Conservation (phyloP, 2,888 invertebrate species). For the Lepidonotus clava region DNA sequence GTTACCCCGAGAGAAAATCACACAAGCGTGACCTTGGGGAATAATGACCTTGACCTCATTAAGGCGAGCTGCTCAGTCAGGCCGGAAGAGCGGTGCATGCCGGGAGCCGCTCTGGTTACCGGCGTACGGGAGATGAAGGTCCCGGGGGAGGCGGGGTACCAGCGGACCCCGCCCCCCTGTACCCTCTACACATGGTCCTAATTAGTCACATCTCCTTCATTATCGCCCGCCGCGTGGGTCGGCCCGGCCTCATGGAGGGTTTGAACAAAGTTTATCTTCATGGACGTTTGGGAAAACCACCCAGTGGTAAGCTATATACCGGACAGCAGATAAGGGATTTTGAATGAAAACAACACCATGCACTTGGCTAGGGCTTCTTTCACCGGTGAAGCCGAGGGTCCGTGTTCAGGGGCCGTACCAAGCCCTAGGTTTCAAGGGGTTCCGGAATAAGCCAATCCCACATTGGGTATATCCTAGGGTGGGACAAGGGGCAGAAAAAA, state of each 20-base stretch:
- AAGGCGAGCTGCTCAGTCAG: neutral
- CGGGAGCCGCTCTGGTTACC: neutral
- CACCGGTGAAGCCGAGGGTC: too few relatives aligned
- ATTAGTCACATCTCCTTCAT: neutral
- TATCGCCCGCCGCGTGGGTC: neutral
- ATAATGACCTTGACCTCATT: constrained; percentile 48
- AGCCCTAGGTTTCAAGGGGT: too few relatives aligned
- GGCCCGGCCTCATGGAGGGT: neutral
- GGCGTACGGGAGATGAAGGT: neutral
- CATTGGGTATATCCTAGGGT: too few relatives aligned
- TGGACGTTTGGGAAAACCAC: constrained; percentile 1
- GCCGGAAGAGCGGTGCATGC: constrained; percentile 32
- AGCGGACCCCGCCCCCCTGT: neutral
- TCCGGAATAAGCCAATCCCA: too few relatives aligned
- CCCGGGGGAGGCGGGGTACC: neutral
- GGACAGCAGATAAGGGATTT: neutral
- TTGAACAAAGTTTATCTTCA: constrained; percentile 41
- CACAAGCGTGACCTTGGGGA: constrained; percentile 27
- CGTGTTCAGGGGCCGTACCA: too few relatives aligned
- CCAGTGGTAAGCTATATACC: neutral
- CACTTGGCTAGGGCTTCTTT: too few relatives aligned
- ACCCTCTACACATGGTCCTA: neutral
- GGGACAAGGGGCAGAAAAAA: too few relatives aligned
- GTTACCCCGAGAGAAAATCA: neutral
- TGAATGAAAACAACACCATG: neutral